These are phyloP conservation scores for Plecturocebus donacophilus DNA, from an alignment of 2,113 vertebrate genomes.

Conservation along the genomic window DNA sequence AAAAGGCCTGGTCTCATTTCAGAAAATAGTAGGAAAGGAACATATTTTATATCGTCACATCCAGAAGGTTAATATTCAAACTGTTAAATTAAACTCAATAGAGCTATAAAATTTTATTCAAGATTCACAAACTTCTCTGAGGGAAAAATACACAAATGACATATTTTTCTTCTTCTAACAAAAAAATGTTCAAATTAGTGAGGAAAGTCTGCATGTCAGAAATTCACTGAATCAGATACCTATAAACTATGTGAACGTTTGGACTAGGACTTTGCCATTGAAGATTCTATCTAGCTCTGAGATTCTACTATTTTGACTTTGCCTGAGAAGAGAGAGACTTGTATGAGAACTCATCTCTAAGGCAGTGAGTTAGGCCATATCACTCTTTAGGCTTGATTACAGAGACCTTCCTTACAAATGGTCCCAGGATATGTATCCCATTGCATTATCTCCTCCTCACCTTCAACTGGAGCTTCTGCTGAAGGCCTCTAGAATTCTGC, in stretches of 20 bases:
- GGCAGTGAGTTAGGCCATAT: neutral
- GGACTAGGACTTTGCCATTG: neutral
- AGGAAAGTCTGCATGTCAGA: neutral
- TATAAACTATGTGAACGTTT: neutral
- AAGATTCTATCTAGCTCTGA: neutral
- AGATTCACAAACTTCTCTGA: slow-evolving; percentile 4
- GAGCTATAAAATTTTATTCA: slow-evolving; percentile 3
- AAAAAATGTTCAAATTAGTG: neutral
- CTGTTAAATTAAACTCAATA: neutral
- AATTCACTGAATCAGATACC: neutral
- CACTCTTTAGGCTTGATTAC: neutral
- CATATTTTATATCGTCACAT: neutral
- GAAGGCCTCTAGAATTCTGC: neutral
- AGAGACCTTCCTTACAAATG: neutral
- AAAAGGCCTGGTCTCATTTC: neutral
- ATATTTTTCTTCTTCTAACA: neutral
- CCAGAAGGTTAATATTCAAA: neutral
- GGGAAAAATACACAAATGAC: neutral
- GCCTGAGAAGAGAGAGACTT: neutral
- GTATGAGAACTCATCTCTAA: neutral
- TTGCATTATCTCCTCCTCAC: neutral
- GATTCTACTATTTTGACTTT: neutral
- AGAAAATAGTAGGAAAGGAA: neutral
- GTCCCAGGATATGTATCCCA: neutral
- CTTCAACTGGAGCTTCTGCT: neutral